phyloP scores from a whole-genome alignment of 2,797 vertebrate species.

The Meda fulgida region DNA sequence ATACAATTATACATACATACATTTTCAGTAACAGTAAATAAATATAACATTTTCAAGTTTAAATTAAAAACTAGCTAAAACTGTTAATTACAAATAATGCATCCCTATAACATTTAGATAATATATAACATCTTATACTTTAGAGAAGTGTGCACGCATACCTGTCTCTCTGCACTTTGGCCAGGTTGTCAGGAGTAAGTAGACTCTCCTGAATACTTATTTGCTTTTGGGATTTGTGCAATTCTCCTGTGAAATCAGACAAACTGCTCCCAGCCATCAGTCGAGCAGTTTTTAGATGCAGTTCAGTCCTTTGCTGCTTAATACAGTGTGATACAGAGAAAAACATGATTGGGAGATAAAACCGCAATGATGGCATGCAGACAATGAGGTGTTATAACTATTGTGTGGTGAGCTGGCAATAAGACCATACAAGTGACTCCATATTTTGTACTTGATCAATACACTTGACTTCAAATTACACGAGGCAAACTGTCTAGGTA shows the following conservation, averaged over 20 bases:
- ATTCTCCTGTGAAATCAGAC: conserved; percentile 34
- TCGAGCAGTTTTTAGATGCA: conserved; percentile 22
- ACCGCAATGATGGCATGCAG: neutral
- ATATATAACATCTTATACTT: neutral
- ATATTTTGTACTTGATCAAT: neutral
- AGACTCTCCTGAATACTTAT: conserved; percentile 29
- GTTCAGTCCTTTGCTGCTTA: conserved; percentile 44
- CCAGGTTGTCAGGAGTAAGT: conserved; percentile 39
- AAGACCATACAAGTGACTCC: neutral
- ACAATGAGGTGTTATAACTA: neutral
- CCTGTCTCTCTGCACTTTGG: conserved; percentile 60
- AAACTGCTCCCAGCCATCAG: neutral
- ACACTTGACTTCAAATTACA: conserved; percentile 5
- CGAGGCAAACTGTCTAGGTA: neutral
- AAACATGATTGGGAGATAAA: neutral
- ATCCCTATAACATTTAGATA: neutral
- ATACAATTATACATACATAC: neutral
- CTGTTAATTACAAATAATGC: neutral
- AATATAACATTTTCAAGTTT: neutral
- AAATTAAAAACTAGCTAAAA: neutral
- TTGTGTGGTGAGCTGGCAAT: neutral
- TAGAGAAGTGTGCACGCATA: conserved; percentile 16
- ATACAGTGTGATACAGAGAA: conserved; percentile 16
- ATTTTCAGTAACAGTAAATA: too few relatives aligned
- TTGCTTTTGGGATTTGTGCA: conserved; percentile 41